Evolutionary conservation across 2,113 vertebrate species (phyloP), one percentile per base, ranked within the genome.

Genomic region (Ctenodactylus gundi): DNA sequence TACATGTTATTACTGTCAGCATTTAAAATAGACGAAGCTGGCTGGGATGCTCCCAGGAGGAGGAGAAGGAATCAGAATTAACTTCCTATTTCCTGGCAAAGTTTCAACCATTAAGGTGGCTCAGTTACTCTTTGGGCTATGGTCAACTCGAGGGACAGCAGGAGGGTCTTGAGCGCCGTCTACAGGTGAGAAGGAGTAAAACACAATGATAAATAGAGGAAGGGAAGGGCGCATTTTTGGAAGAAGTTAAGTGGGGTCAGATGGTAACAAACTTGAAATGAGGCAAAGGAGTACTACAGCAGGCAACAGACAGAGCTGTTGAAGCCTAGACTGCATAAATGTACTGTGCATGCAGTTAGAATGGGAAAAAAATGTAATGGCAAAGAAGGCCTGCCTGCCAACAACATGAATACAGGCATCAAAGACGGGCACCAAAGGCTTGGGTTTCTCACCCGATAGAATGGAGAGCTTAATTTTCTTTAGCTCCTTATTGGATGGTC

Each of bases 161-260:
- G 53, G 72, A 96, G 86, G 57, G 65, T 75, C 65, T 94, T 88
- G 82, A 58, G 92, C 78, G 67, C 94, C 94, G 72, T 89, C 95
- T 96, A 41, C 70, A 88, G 95, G 72, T 58, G 7, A 58, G n/a
- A 6, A 2, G 64, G 29, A 46, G 70, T 62, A 88, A 80, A 46
- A 85, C 57, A 39, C 44, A 36, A 4, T 11, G 39, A 49, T 34
- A 41, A 27, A 7, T 20, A 21, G 20, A 36, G 76, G 49, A 36
- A 76, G 55, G 13, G 13, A 34, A n/a, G 27, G 36, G 41, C 11
- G 12, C 8, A 41, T 18, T 1, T 0, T 2, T 7, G 18, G 44
- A 57, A 58, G 53, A 77, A 46, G 4, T 49, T 60, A 34, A 7
- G 31, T n/a, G 15, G 12, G 8, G 14, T 31, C 51, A 36, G 46